phyloP scores from a whole-genome alignment of 2,888 invertebrate genomes.

The Apotomis capreana region DNA sequence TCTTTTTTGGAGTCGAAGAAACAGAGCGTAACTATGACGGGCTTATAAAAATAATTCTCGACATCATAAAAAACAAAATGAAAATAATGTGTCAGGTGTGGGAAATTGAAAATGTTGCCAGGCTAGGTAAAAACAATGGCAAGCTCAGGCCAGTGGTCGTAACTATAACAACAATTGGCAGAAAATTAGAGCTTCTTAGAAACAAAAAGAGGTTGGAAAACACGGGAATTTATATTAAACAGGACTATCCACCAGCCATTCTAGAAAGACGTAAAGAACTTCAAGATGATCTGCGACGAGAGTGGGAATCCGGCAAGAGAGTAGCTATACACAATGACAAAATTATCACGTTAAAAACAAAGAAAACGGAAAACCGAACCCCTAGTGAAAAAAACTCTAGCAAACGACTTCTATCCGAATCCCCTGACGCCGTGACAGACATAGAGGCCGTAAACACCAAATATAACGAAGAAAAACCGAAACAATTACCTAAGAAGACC shows the following conservation, averaged over 20 bases:
- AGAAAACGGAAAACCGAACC: slow-evolving; percentile 15
- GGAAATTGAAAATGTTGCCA: no score
- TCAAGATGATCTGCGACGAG: slow-evolving; percentile 44
- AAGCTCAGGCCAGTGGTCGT: slow-evolving; percentile 31
- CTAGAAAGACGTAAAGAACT: slow-evolving; percentile 46
- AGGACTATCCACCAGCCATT: slow-evolving; percentile 45
- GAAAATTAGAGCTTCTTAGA: slow-evolving; percentile 46
- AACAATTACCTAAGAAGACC: slow-evolving; percentile 37
- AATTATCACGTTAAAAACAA: slow-evolving; percentile 42
- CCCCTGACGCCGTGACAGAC: slow-evolving; percentile 31
- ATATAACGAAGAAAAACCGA: slow-evolving; percentile 7
- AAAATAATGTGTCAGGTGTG: no score
- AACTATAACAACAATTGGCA: slow-evolving; percentile 42
- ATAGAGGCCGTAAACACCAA: neutral
- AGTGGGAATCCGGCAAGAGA: slow-evolving; percentile 43
- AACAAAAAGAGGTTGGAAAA: slow-evolving; percentile 39
- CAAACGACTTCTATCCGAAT: slow-evolving; percentile 39
- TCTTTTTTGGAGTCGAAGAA: no score
- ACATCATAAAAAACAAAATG: no score
- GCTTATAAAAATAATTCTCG: no score
- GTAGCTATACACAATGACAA: slow-evolving; percentile 43
- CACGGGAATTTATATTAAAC: slow-evolving; percentile 45
- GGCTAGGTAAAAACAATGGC: neutral
- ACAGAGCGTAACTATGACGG: no score
- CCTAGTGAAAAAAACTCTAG: slow-evolving; percentile 9